phyloP scores from a whole-genome alignment of 2,113 vertebrate genomes.

The Anguilla japonica region DNA sequence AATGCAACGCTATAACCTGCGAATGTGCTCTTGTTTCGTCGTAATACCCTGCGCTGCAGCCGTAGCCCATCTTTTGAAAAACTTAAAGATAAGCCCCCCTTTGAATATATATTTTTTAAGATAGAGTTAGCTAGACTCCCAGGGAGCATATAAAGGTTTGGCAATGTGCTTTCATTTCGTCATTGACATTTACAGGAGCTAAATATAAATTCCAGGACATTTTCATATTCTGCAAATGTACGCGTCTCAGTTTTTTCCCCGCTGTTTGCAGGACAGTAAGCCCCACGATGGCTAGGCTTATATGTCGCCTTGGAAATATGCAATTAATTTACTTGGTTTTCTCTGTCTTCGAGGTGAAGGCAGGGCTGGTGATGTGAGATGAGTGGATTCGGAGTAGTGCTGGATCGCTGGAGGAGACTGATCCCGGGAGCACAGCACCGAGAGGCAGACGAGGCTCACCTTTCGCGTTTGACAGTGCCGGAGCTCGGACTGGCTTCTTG shows the following conservation, averaged over 20 bases:
- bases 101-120: not conserved
- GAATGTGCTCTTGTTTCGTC: not conserved
- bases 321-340: conserved; percentile 3
- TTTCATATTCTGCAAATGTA: too few species aligned
- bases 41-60: not conserved
- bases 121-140: not conserved
- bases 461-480: not conserved
- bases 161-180: not conserved
- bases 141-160: not conserved
- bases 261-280: too few species aligned
- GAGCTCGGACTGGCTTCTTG: conserved; percentile 6
- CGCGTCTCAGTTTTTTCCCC: too few species aligned
- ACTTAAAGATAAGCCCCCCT: not conserved
- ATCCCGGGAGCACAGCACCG: conserved; percentile 16
- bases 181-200: not conserved
- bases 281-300: not conserved
- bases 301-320: not conserved
- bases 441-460: conserved; percentile 18
- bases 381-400: conserved; percentile 23
- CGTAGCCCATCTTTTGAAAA: not conserved
- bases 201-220: too few species aligned
- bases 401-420: conserved; percentile 21
- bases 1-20: not conserved
- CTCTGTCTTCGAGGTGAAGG: conserved; percentile 19
- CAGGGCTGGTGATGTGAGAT: conserved; percentile 26